Evolutionary conservation across 2,113 vertebrate genomes (phyloP).

Genomic region (Platysternon megacephalum): DNA sequence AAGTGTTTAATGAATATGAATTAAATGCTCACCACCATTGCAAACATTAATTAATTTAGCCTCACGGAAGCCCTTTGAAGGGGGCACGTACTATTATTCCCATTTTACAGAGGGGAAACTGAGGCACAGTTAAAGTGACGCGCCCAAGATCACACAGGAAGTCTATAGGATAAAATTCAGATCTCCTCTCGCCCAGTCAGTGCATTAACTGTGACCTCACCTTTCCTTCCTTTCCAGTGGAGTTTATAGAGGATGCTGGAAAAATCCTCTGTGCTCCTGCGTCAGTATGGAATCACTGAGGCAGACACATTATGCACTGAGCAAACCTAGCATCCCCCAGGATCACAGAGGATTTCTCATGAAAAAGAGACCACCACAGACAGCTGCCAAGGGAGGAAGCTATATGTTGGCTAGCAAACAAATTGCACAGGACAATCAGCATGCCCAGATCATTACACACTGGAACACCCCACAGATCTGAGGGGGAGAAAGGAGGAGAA

Average conservation of each 20-base stretch:
- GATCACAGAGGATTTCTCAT: neutral
- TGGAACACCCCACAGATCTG: neutral
- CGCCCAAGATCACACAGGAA: neutral
- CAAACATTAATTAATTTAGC: neutral
- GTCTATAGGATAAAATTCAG: neutral
- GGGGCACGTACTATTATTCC: neutral
- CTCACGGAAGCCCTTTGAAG: neutral
- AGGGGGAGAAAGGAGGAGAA: neutral
- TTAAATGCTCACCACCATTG: neutral
- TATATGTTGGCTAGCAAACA: neutral
- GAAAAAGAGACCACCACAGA: neutral
- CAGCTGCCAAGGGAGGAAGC: neutral
- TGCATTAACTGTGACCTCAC: neutral
- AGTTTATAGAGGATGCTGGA: neutral
- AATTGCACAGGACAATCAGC: neutral
- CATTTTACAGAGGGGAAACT: neutral
- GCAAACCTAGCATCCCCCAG: neutral
- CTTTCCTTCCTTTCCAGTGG: neutral
- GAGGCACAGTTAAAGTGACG: neutral
- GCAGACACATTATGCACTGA: neutral
- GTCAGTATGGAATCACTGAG: neutral
- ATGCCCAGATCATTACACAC: fast-evolving
- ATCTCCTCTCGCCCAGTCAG: neutral
- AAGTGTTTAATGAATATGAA: neutral
- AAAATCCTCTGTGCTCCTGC: neutral